These are phyloP conservation scores for Anthonomus grandis DNA, from an alignment of 1,140 invertebrate genomes.

Conservation along the genomic window DNA sequence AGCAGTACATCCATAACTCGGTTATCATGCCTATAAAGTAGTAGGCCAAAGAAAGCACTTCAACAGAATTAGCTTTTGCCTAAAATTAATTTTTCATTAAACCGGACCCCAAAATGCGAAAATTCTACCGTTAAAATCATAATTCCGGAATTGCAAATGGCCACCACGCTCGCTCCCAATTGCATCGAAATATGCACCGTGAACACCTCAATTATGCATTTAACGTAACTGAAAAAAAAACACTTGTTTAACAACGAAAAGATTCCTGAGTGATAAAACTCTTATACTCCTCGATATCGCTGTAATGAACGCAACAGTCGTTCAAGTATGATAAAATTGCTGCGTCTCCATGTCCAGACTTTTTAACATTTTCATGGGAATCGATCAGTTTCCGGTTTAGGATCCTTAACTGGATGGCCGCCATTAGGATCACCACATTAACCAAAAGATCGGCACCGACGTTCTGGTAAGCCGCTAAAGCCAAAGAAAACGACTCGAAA, in stretches of 20 bases:
- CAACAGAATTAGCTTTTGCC: slow-evolving; percentile 5
- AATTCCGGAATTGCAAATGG: slow-evolving; percentile 41
- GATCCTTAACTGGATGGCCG: slow-evolving; percentile 23
- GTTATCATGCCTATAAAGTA: slow-evolving; percentile 34
- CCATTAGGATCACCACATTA: slow-evolving; percentile 15
- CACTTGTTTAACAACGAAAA: too few relatives aligned
- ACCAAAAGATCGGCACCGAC: slow-evolving; percentile 24
- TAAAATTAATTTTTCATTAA: too few relatives aligned
- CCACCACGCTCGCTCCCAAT: slow-evolving; percentile 38
- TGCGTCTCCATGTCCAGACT: neutral
- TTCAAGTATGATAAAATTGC: slow-evolving; percentile 4
- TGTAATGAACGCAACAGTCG: slow-evolving; percentile 16
- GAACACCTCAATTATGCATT: slow-evolving; percentile 35
- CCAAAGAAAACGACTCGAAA: slow-evolving; percentile 18
- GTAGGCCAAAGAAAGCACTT: slow-evolving; percentile 14
- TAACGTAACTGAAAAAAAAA: slow-evolving; percentile 29
- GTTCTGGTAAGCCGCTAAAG: slow-evolving; percentile 16
- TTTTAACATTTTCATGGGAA: slow-evolving; percentile 16
- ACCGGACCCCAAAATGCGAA: too few relatives aligned
- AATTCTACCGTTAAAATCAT: slow-evolving; percentile 18
- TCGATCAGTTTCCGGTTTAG: slow-evolving; percentile 24
- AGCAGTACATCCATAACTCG: slow-evolving; percentile 43
- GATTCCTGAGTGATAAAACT: too few relatives aligned
- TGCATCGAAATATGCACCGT: slow-evolving; percentile 36
- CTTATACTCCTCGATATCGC: slow-evolving; percentile 19